Base-by-base conservation (phyloP, 2,888 invertebrate genomes). In the Polymixis lichenea region DNA sequence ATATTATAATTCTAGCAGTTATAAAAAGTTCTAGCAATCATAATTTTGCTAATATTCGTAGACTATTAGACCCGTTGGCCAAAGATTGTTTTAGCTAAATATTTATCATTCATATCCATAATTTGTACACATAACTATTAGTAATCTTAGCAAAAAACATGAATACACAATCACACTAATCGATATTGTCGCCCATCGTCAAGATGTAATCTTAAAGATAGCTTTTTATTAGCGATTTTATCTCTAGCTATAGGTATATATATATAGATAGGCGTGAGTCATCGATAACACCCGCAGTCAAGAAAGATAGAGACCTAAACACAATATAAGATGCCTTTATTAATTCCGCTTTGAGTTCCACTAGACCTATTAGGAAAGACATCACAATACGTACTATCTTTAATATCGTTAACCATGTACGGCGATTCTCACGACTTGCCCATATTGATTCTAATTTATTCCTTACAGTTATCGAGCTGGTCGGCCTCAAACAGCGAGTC, bases 401-500 rank as follows among this genome's bases (percentile, higher is more conserved):
- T 72, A 72, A 75, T 66, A 76, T 67, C 64, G 22, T 79, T 71
- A 49, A 56, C 84, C 67, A 72, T 77, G 49, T 74, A 82, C 13
- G 72, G 80, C 11, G 62, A 51, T 78, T 78, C 66, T 73, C 49
- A 65, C 64, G 56, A 68, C 56, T n/a, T 43, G 55, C 49, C 77
- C 84, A 73, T 83, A 84, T 74, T 78, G 22, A 82, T 58, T 64
- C 62, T 70, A 78, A 83, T 75, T 75, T 76, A 81, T 88, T 83
- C 91, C 66, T 95, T 66, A 75, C 94, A 98, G 98, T 97, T 79
- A 97, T 98, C 85, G 98, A 98, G 94, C 95, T 98, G 85, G 98
- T 98, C 9, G 98, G 98, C 1, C 97, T 98, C 53, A 97, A 97
- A 77, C 97, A 97, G 74, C 97, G 98, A 32, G 98, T 98, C 15